Percentiles rank a stretch among this genome's conserved stretches.
phyloP scores from a whole-genome alignment of 2,113 vertebrate genomes.

The Pleuronectes platessa region DNA sequence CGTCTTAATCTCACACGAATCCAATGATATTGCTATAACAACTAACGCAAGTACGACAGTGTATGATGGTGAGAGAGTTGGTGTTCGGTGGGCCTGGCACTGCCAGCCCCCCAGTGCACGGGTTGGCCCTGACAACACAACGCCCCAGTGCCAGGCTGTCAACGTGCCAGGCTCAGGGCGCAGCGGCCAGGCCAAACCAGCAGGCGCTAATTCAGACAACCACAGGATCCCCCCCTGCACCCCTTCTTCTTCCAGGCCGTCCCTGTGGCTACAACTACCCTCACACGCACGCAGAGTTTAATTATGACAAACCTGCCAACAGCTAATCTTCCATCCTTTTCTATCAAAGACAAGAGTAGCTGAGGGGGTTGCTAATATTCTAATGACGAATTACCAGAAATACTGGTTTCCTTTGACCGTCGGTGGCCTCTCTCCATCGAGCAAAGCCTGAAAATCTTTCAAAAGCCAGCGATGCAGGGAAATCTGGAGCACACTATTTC shows the following conservation, averaged over 20 bases:
- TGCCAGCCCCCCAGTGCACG: conserved; percentile 29
- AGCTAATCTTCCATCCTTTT: conserved; percentile 76
- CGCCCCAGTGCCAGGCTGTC: conserved; percentile 66
- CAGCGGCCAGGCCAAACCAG: conserved; percentile 79
- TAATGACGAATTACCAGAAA: conserved; percentile 65
- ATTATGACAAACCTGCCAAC: conserved; percentile 79
- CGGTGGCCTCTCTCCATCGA: conserved; percentile 20
- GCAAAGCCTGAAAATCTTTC: conserved; percentile 31
- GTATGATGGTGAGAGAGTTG: conserved; percentile 29
- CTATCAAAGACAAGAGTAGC: conserved; percentile 74
- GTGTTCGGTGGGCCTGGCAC: conserved; percentile 43
- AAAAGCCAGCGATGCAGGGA: conserved; percentile 19
- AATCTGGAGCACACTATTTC: conserved; percentile 8
- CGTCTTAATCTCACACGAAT: conserved; percentile 71
- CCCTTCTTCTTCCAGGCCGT: conserved; percentile 47
- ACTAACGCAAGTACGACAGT: conserved; percentile 47
- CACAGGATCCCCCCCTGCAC: conserved; percentile 62
- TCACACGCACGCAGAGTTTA: conserved; percentile 62
- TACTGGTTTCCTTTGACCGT: conserved; percentile 34
- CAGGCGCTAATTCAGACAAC: conserved; percentile 79
- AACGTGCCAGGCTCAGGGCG: conserved; percentile 68
- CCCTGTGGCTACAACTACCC: conserved; percentile 53
- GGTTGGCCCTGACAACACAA: conserved; percentile 75
- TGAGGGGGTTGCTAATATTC: conserved; percentile 66
- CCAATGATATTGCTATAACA: conserved; percentile 62